Conservation (phyloP, 1,140 invertebrate genomes). For the Drosophila busckii region DNA sequence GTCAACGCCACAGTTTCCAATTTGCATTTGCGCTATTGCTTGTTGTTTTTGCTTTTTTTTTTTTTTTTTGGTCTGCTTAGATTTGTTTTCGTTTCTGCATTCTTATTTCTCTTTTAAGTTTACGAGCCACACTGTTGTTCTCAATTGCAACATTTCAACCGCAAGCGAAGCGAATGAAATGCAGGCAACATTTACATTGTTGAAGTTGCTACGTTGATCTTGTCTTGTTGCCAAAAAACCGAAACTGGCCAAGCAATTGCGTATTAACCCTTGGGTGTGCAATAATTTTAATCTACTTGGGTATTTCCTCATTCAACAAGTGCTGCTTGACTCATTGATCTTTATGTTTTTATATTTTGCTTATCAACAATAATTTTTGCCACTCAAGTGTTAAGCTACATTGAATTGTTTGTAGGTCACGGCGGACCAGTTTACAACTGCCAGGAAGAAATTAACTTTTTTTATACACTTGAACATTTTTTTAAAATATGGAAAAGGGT, state of each 20-base stretch:
- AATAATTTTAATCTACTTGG: background rate
- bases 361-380: background rate
- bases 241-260: conserved; percentile 12
- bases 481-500: background rate
- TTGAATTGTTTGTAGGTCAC: conserved; percentile 55
- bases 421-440: conserved; percentile 59
- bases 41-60: conserved; percentile 13
- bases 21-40: conserved; percentile 45
- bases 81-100: background rate
- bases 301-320: too few relatives aligned
- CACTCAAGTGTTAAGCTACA: conserved; percentile 29
- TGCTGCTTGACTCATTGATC: background rate
- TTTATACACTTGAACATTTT: background rate
- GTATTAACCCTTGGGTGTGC: conserved; percentile 46
- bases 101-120: conserved; percentile 13
- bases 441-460: conserved; percentile 57
- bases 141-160: conserved; percentile 63
- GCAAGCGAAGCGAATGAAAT: conserved; percentile 36
- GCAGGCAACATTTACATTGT: conserved; percentile 18
- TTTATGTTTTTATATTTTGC: background rate
- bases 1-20: conserved; percentile 27
- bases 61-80: background rate
- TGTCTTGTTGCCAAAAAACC: conserved; percentile 51
- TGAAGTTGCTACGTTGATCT: conserved; percentile 43
- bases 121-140: conserved; percentile 43